A percentile compares a stretch with the other conserved stretches of the same genome.
Conservation (phyloP, 1,140 invertebrate genomes). For the Hycleus phaleratus region DNA sequence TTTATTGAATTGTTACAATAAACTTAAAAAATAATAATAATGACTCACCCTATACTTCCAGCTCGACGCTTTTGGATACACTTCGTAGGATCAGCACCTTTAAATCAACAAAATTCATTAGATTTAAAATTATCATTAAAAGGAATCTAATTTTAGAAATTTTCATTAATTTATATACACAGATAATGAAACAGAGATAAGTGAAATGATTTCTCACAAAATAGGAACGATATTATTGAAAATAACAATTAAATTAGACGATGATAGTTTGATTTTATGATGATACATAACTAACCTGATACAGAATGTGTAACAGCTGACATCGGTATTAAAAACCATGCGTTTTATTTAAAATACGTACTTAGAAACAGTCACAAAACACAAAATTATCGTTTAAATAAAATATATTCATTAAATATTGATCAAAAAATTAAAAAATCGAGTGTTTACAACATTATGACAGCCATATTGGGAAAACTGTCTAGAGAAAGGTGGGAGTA, state of each 20-base stretch:
- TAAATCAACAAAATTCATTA: background rate
- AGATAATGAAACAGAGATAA: background rate
- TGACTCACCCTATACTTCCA: constrained; percentile 53
- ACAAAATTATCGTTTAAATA: constrained; percentile 8
- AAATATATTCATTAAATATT: constrained; percentile 8
- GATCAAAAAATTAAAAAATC: constrained; percentile 16
- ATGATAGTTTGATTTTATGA: background rate
- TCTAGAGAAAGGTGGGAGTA: background rate
- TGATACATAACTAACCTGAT: constrained; percentile 46
- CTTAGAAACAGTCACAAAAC: constrained; percentile 11
- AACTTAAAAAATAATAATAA: background rate
- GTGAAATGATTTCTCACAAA: background rate
- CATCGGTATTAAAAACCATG: constrained; percentile 51
- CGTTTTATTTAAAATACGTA: constrained; percentile 23
- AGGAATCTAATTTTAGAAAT: background rate
- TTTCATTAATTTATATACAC: background rate
- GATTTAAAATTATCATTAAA: background rate
- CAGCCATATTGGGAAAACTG: constrained; percentile 37
- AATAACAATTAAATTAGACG: background rate
- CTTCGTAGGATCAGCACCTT: constrained; percentile 54
- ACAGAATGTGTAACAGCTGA: constrained; percentile 57
- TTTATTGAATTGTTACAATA: background rate
- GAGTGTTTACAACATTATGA: constrained; percentile 38
- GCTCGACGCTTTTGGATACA: constrained; percentile 52
- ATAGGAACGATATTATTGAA: constrained; percentile 9